Evolutionary conservation across 2,113 vertebrate genomes (phyloP).

Genomic region (Hippocampus zosterae): DNA sequence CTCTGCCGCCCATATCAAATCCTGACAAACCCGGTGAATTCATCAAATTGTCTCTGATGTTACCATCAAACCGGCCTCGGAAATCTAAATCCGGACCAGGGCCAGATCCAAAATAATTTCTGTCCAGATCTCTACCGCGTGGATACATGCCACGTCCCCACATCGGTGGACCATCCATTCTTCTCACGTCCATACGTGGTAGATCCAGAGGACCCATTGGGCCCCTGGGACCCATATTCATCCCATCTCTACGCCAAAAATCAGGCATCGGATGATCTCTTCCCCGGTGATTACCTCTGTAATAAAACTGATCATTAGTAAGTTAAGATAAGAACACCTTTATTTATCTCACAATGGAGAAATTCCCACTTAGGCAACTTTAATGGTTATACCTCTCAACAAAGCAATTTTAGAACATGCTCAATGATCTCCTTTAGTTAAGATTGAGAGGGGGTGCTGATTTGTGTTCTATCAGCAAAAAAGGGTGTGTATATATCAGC

Average conservation of each 20-base stretch:
- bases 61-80: slow-evolving; percentile 76
- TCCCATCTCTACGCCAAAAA: slow-evolving; percentile 79
- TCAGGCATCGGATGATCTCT: slow-evolving; percentile 68
- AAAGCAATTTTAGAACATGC: too few species aligned
- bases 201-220: slow-evolving; percentile 78
- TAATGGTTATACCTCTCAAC: too few species aligned
- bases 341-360: too few species aligned
- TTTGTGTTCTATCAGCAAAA: too few species aligned
- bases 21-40: slow-evolving; percentile 79
- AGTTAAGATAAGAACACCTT: background rate
- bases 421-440: too few species aligned
- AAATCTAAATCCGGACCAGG: slow-evolving; percentile 78
- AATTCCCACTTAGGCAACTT: too few species aligned
- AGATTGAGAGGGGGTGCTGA: too few species aligned
- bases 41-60: slow-evolving; percentile 80
- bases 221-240: slow-evolving; percentile 74
- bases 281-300: slow-evolving; percentile 71
- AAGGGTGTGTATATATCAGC: too few species aligned
- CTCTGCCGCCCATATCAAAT: slow-evolving; percentile 67
- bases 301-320: slow-evolving; percentile 42
- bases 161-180: slow-evolving; percentile 79
- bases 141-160: slow-evolving; percentile 79
- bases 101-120: slow-evolving; percentile 77
- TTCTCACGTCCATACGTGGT: slow-evolving; percentile 82
- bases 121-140: slow-evolving; percentile 78